These are phyloP conservation scores for Isaurus tuberculatus DNA, from an alignment of 92 coral and sea anemone species.

Conservation along the genomic window DNA sequence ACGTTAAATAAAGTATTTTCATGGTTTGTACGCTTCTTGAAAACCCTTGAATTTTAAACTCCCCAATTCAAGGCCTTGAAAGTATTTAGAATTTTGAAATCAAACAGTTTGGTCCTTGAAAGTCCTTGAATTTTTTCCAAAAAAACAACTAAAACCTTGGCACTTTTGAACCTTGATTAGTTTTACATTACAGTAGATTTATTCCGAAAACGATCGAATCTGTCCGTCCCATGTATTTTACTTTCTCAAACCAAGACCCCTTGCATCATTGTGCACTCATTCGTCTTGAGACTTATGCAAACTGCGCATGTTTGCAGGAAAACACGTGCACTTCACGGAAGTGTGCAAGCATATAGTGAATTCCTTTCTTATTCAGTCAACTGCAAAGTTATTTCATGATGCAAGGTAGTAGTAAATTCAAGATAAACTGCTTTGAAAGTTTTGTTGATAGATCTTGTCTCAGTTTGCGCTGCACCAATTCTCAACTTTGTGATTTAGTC, in stretches of 20 bases:
- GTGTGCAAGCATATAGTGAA: background rate
- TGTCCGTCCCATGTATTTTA: background rate
- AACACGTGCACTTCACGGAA: background rate
- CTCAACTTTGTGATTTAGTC: too few species aligned
- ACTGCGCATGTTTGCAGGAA: constrained; percentile 1
- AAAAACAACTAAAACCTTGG: background rate
- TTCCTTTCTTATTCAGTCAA: background rate
- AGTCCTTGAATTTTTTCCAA: too few species aligned
- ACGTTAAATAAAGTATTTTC: too few species aligned
- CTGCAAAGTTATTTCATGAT: background rate
- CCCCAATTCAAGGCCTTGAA: too few species aligned
- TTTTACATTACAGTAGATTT: background rate
- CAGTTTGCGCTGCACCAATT: too few species aligned
- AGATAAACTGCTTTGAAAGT: background rate
- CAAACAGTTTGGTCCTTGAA: too few species aligned
- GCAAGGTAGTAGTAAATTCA: constrained; percentile 1
- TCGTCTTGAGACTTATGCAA: background rate
- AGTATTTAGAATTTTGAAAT: too few species aligned
- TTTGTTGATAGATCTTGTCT: too few species aligned
- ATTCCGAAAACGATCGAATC: background rate
- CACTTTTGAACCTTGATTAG: background rate
- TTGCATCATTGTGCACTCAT: background rate
- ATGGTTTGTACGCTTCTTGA: too few species aligned
- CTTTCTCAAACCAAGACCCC: constrained; percentile 1
- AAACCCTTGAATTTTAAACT: too few species aligned